Evolutionary conservation across 1,140 invertebrate species (phyloP).

Genomic region (Agrypnia vestita): DNA sequence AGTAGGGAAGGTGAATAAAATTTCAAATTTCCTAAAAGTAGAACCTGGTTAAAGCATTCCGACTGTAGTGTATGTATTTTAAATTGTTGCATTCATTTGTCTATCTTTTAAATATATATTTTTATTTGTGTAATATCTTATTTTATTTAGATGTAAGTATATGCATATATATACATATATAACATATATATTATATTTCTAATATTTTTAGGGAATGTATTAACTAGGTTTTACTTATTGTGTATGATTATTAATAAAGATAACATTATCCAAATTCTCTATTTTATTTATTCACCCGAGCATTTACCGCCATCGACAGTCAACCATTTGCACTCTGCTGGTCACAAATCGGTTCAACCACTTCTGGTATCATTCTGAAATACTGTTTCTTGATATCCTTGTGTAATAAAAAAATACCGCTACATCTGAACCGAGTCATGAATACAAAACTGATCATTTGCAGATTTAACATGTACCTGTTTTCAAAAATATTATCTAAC

Average conservation of each 20-base stretch:
- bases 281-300: constrained; percentile 25
- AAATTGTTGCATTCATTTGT: constrained; percentile 6
- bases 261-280: constrained; percentile 32
- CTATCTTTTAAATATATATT: constrained; percentile 22
- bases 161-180: background rate
- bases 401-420: background rate
- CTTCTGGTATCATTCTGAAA: background rate
- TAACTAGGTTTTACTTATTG: constrained; percentile 39
- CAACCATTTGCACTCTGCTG: background rate
- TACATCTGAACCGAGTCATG: no score
- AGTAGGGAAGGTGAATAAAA: constrained; percentile 15
- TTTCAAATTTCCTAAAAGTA: constrained; percentile 18
- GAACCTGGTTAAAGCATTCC: constrained; percentile 40
- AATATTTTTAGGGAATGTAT: constrained; percentile 28
- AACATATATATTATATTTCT: constrained; percentile 24
- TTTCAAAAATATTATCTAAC: no score
- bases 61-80: background rate
- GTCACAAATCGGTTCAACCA: background rate
- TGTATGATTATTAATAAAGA: constrained; percentile 42
- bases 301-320: background rate
- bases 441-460: no score
- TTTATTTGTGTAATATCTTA: constrained; percentile 5
- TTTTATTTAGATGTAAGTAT: background rate
- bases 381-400: no score
- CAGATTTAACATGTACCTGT: no score